Evolutionary conservation across 2,113 vertebrate species (phyloP).

Genomic region (Hippocampus mohnikei): DNA sequence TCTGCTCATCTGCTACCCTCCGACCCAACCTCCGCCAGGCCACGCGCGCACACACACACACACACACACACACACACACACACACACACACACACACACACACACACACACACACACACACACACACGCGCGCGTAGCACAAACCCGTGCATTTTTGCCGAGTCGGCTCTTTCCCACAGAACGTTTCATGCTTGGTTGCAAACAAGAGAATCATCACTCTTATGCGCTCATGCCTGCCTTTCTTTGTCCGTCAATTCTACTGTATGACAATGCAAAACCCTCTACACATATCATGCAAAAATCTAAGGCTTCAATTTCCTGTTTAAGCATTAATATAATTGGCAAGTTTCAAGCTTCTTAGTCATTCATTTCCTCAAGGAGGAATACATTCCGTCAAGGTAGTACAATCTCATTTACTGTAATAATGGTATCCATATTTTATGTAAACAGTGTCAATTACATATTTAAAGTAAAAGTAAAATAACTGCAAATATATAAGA

Average conservation of each 20-base stretch:
- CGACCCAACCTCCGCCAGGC: not conserved
- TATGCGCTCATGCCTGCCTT: not conserved
- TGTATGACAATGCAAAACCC: not conserved
- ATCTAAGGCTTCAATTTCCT: not conserved
- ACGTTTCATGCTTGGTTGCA: constrained; percentile 29
- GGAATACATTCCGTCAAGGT: not conserved
- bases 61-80: constrained; percentile 28
- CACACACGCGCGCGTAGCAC: constrained; percentile 21
- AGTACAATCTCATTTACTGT: too few species aligned
- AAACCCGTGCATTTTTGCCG: constrained; percentile 13
- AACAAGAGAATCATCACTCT: constrained; percentile 23
- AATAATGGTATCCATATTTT: too few species aligned
- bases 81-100: constrained; percentile 29
- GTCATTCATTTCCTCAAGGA: not conserved
- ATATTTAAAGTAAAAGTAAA: too few species aligned
- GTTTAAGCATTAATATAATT: too few species aligned
- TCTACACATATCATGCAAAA: not conserved
- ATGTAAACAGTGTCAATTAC: too few species aligned
- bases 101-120: constrained; percentile 20
- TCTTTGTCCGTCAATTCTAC: constrained; percentile 26
- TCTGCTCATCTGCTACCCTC: not conserved
- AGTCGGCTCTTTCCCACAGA: constrained; percentile 19
- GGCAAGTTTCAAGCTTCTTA: too few species aligned
- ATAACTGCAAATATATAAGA: too few species aligned
- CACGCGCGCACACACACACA: constrained; percentile 16